These are phyloP conservation scores for Coendou prehensilis DNA, from an alignment of 2,797 vertebrate genomes.

Conservation along the genomic window DNA sequence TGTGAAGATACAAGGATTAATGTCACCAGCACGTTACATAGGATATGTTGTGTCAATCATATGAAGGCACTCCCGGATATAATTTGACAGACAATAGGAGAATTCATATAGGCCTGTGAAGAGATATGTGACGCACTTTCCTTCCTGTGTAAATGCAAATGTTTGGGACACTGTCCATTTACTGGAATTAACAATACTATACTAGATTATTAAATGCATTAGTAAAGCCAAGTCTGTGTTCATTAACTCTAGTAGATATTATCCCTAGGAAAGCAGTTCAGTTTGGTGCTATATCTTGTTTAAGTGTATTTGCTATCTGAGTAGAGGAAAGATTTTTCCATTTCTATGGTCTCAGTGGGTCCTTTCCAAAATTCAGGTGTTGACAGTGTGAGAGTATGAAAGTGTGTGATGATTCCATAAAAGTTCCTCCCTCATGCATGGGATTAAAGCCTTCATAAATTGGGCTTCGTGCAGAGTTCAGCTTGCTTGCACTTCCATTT, in stretches of 20 bases:
- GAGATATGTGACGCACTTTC: not conserved
- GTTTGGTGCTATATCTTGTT: not conserved
- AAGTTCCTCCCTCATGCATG: accelerated
- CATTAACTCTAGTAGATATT: not conserved
- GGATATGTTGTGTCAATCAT: not conserved
- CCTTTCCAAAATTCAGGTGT: not conserved
- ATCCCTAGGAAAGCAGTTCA: not conserved
- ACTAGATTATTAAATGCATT: not conserved
- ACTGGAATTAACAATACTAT: not conserved
- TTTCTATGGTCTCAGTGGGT: not conserved
- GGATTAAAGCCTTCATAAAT: not conserved
- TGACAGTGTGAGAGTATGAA: not conserved
- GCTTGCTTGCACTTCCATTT: not conserved
- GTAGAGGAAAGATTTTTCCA: not conserved
- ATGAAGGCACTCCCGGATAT: not conserved
- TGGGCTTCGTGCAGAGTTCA: not conserved
- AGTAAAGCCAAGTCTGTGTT: not conserved
- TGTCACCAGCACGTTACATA: not conserved
- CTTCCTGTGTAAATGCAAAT: not conserved
- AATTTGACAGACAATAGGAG: not conserved
- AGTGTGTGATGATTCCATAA: too few relatives aligned
- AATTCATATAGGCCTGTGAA: not conserved
- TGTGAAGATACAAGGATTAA: not conserved
- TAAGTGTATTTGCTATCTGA: not conserved
- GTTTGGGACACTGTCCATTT: not conserved